Evolutionary conservation across 2,888 invertebrate species (phyloP).

Genomic region (Drosophila subsilvestris): DNA sequence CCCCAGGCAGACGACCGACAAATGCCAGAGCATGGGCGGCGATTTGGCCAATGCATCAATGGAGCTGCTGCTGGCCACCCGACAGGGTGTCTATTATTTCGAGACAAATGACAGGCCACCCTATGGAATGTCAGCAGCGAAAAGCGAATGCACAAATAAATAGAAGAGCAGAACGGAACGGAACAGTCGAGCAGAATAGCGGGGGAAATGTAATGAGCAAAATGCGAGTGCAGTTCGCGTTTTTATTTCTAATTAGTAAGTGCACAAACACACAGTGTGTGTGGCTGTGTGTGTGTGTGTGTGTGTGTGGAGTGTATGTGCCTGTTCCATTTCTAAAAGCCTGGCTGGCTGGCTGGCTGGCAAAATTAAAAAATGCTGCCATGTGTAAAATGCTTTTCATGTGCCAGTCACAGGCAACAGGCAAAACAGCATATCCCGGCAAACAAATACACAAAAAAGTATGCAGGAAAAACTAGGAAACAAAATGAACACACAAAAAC

Average conservation of each 20-base stretch:
- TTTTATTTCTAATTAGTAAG: constrained; percentile 81
- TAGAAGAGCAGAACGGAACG: constrained; percentile 6
- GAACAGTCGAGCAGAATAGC: constrained; percentile 14
- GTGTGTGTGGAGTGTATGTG: constrained; percentile 11
- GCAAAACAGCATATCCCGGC: not conserved
- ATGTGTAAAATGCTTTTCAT: constrained; percentile 81
- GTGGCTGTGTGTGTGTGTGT: constrained; percentile 20
- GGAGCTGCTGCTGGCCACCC: constrained; percentile 54
- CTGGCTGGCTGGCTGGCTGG: constrained; percentile 63
- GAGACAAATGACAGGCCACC: constrained; percentile 72
- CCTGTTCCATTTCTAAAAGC: constrained; percentile 56
- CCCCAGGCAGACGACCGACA: constrained; percentile 46
- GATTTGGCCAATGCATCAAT: constrained; percentile 59
- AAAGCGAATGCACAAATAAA: constrained; percentile 30
- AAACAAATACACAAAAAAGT: constrained; percentile 25
- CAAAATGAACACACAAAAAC: constrained; percentile 18
- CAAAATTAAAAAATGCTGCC: constrained; percentile 80
- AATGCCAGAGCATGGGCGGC: constrained; percentile 66
- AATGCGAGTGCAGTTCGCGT: constrained; percentile 63
- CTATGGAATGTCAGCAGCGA: constrained; percentile 37
- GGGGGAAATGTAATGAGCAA: constrained; percentile 51
- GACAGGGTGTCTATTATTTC: constrained; percentile 79
- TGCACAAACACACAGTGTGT: constrained; percentile 44
- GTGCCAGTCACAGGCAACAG: constrained; percentile 44
- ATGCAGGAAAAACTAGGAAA: constrained; percentile 19